phyloP scores from a whole-genome alignment of 2,113 vertebrate genomes.

The Aldabrachelys gigantea region DNA sequence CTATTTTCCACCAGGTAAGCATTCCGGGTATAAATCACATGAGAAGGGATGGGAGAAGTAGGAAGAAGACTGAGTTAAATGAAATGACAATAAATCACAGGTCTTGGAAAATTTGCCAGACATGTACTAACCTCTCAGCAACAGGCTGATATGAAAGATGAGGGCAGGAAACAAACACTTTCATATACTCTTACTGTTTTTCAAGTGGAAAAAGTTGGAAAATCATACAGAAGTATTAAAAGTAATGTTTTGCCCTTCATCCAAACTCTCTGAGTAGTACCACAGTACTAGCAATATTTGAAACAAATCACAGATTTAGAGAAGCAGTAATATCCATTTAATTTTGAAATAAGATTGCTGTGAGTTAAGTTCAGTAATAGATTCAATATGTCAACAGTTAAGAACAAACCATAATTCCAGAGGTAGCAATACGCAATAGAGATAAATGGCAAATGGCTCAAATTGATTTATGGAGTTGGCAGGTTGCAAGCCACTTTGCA shows the following conservation, averaged over 20 bases:
- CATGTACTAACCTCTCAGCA: slow-evolving; percentile 25
- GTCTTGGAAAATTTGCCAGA: slow-evolving; percentile 22
- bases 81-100: neutral
- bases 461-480: slow-evolving; percentile 49
- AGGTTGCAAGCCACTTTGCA: slow-evolving; percentile 39
- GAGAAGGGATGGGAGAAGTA: neutral
- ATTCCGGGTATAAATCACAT: neutral
- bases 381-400: too few relatives aligned
- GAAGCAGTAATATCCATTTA: too few relatives aligned
- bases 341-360: too few relatives aligned
- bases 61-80: slow-evolving; percentile 17
- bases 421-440: slow-evolving; percentile 15
- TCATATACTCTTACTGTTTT: too few relatives aligned
- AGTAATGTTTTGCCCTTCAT: too few relatives aligned
- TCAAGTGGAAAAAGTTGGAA: too few relatives aligned
- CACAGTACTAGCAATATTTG: too few relatives aligned
- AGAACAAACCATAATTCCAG: neutral
- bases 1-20: slow-evolving; percentile 73
- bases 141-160: neutral
- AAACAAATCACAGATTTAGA: too few relatives aligned
- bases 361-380: too few relatives aligned
- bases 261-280: neutral
- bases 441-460: neutral
- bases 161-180: too few relatives aligned
- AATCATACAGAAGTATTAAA: too few relatives aligned